Conservation (phyloP, 2,113 vertebrate genomes). For the Perccottus glenii region DNA sequence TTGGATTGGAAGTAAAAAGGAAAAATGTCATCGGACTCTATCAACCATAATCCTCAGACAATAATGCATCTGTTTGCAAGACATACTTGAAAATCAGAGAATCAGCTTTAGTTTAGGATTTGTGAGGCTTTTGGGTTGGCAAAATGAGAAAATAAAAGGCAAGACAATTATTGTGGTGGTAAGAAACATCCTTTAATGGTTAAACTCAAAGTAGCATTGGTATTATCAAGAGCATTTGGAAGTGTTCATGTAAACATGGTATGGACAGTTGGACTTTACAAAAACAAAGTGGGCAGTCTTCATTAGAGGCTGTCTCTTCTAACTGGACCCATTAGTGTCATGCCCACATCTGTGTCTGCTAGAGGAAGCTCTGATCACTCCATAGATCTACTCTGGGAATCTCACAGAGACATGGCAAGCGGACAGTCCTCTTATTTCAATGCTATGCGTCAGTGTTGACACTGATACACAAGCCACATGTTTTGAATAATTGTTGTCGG, state of each 20-base stretch:
- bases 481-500: conserved; percentile 30
- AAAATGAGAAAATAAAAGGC: conserved; percentile 20
- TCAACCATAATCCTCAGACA: neutral
- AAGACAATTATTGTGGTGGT: conserved; percentile 50
- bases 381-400: conserved; percentile 7
- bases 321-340: conserved; percentile 58
- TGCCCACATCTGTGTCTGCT: conserved; percentile 15
- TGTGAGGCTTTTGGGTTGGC: too few relatives aligned
- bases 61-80: too few relatives aligned
- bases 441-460: conserved; percentile 35
- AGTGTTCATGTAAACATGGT: conserved; percentile 57
- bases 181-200: conserved; percentile 77
- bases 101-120: too few relatives aligned
- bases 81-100: too few relatives aligned
- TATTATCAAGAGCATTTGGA: conserved; percentile 48
- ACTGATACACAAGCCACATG: conserved; percentile 61
- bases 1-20: conserved; percentile 15
- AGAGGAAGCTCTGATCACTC: conserved; percentile 35
- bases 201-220: conserved; percentile 61
- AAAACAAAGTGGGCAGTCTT: conserved; percentile 62
- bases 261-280: conserved; percentile 29
- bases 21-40: conserved; percentile 2
- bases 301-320: conserved; percentile 74
- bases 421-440: conserved; percentile 44
- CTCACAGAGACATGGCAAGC: conserved; percentile 26